phyloP scores from a whole-genome alignment of 2,113 vertebrate genomes.

The Apus apus region DNA sequence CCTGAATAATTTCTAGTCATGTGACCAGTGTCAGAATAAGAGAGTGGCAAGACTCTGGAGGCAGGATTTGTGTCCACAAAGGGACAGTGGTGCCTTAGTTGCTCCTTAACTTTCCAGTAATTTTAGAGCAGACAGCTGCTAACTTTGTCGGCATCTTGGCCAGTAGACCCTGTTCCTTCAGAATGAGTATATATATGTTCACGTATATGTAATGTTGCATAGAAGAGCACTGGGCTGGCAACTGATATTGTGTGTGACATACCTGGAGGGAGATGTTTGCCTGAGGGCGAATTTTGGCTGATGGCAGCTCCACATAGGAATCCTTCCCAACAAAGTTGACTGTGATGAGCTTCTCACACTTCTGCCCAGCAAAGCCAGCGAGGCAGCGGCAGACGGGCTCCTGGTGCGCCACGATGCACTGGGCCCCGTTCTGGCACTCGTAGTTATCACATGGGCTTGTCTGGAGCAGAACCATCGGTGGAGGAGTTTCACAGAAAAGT shows the following conservation, averaged over 20 bases:
- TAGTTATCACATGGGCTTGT: slow-evolving; percentile 96
- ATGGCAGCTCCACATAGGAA: slow-evolving; percentile 89
- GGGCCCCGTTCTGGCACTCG: slow-evolving; percentile 92
- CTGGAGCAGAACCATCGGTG: slow-evolving; percentile 96
- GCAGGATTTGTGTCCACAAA: background rate
- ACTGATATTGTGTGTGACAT: background rate
- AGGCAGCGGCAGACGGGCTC: slow-evolving; percentile 94
- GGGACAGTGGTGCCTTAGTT: background rate
- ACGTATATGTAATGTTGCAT: rapidly evolving
- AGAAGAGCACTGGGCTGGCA: background rate
- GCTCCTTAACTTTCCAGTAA: background rate
- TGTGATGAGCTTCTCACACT: slow-evolving; percentile 93
- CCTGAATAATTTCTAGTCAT: background rate
- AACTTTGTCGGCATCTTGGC: background rate
- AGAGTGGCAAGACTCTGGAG: background rate
- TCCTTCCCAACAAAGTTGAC: slow-evolving; percentile 95
- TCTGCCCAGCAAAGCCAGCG: slow-evolving; percentile 89
- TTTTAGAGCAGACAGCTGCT: background rate
- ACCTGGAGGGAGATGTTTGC: slow-evolving; percentile 98
- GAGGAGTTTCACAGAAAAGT: slow-evolving; percentile 92
- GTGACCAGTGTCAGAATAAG: background rate
- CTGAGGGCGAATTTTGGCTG: slow-evolving; percentile 85
- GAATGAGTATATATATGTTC: rapidly evolving
- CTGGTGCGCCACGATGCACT: slow-evolving; percentile 87
- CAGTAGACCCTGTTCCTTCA: background rate